Conservation (phyloP, 2,113 vertebrate genomes). For the Orthonyx spaldingii region DNA sequence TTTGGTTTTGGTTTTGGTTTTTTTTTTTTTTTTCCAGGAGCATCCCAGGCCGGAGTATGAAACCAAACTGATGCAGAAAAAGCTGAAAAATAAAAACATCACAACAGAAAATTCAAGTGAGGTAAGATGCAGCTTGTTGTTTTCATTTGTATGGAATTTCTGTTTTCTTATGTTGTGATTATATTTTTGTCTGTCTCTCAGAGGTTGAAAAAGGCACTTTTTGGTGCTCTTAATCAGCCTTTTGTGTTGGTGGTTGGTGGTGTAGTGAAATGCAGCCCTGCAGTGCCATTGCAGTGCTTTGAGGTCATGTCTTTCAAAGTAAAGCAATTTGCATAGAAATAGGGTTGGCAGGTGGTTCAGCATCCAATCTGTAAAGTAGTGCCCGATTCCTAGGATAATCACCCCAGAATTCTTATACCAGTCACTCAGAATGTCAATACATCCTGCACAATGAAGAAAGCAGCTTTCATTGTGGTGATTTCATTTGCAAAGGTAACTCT, state of each 20-base stretch:
- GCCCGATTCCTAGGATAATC: neutral
- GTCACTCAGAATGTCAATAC: neutral
- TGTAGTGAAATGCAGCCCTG: neutral
- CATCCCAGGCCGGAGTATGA: slow-evolving; percentile 93
- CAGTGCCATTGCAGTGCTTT: neutral
- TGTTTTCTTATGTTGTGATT: neutral
- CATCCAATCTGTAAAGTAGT: neutral
- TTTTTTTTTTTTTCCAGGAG: slow-evolving; percentile 85
- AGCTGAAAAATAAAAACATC: slow-evolving; percentile 74
- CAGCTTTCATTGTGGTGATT: neutral
- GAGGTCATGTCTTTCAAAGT: neutral
- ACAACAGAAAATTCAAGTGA: slow-evolving; percentile 67
- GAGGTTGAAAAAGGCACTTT: neutral
- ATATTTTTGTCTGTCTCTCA: neutral
- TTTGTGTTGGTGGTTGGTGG: neutral
- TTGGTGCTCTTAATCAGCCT: neutral
- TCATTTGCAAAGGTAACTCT: neutral
- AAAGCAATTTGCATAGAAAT: neutral
- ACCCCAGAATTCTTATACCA: neutral
- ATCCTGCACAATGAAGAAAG: neutral
- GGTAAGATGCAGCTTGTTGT: slow-evolving; percentile 62
- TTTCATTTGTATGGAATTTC: neutral
- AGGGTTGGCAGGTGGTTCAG: neutral
- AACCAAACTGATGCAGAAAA: slow-evolving; percentile 86
- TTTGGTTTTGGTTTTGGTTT: neutral